phyloP scores from a whole-genome alignment of 2,888 invertebrate genomes.

The Drosophila anomelani region DNA sequence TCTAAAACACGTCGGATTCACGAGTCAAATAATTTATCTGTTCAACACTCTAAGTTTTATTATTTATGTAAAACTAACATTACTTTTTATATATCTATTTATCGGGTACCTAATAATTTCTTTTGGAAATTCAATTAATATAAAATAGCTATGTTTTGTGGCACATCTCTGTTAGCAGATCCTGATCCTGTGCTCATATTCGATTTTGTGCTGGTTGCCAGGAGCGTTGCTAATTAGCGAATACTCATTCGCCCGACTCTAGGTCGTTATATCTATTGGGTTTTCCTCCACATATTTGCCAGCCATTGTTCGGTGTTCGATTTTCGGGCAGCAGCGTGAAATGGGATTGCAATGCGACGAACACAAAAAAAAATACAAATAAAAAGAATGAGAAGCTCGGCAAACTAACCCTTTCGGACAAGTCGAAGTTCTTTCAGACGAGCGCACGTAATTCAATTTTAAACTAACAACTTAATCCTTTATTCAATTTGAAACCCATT shows the following conservation, averaged over 20 bases:
- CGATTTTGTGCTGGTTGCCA: conserved; percentile 53
- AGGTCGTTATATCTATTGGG: conserved; percentile 62
- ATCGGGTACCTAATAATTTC: neutral
- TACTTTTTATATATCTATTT: neutral
- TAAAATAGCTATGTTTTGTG: neutral
- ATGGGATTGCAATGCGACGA: conserved; percentile 33
- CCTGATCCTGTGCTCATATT: conserved; percentile 12
- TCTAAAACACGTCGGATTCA: neutral
- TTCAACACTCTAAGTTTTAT: too few relatives aligned
- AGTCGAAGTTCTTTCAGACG: conserved; percentile 59
- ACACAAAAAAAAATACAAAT: neutral
- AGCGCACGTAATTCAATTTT: conserved; percentile 82
- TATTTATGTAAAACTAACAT: neutral
- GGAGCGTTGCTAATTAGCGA: conserved; percentile 72
- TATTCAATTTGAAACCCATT: conserved; percentile 85
- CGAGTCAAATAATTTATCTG: too few relatives aligned
- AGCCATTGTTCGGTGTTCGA: conserved; percentile 27
- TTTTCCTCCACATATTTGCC: conserved; percentile 39
- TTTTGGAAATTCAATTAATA: neutral
- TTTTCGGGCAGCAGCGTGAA: conserved; percentile 55
- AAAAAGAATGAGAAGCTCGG: neutral
- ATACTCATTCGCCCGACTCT: conserved; percentile 42
- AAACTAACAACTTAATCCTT: conserved; percentile 85
- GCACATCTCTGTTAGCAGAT: conserved; percentile 5
- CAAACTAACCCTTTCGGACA: conserved; percentile 51